Evolutionary conservation across 2,888 invertebrate genomes (phyloP).

Genomic region (Ommatoiulus sabulosus): DNA sequence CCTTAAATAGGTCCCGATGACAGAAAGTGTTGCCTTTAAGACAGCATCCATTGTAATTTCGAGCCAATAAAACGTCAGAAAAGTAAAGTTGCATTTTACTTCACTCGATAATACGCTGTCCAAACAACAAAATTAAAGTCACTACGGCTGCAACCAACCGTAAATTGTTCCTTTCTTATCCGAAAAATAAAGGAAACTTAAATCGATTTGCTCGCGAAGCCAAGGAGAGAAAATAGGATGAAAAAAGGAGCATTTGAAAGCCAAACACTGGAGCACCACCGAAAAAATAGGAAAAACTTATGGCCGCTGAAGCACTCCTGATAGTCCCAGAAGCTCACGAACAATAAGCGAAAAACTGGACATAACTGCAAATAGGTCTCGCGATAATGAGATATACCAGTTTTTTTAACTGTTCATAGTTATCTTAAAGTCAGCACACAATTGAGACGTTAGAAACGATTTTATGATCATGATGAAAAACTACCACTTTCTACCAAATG

Average conservation of each 20-base stretch:
- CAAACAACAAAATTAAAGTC: slow-evolving; percentile 43
- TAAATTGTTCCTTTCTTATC: slow-evolving; percentile 43
- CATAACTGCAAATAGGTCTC: not conserved
- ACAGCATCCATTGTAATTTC: slow-evolving; percentile 41
- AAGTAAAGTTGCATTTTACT: slow-evolving; percentile 43
- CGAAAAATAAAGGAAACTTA: slow-evolving; percentile 40
- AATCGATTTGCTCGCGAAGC: slow-evolving; percentile 28
- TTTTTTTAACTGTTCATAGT: not conserved
- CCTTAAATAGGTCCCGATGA: slow-evolving; percentile 49
- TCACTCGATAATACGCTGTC: slow-evolving; percentile 43
- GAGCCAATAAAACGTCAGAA: slow-evolving; percentile 43
- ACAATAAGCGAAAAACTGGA: not conserved
- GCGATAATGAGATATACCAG: too few species aligned
- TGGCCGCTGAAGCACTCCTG: not conserved
- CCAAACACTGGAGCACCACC: not conserved
- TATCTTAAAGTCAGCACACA: not conserved
- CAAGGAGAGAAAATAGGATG: not conserved
- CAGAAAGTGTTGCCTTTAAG: slow-evolving; percentile 51
- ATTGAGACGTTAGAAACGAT: not conserved
- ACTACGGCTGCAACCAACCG: slow-evolving; percentile 40
- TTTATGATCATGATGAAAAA: not conserved
- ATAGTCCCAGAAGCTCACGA: not conserved
- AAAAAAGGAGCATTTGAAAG: not conserved
- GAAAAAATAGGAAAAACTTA: not conserved
- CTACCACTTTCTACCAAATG: too few species aligned